Percentiles rank a stretch among this genome's conserved stretches.
These are phyloP conservation scores for Phortica variegata DNA, from an alignment of 1,140 invertebrate genomes.

Conservation along the genomic window DNA sequence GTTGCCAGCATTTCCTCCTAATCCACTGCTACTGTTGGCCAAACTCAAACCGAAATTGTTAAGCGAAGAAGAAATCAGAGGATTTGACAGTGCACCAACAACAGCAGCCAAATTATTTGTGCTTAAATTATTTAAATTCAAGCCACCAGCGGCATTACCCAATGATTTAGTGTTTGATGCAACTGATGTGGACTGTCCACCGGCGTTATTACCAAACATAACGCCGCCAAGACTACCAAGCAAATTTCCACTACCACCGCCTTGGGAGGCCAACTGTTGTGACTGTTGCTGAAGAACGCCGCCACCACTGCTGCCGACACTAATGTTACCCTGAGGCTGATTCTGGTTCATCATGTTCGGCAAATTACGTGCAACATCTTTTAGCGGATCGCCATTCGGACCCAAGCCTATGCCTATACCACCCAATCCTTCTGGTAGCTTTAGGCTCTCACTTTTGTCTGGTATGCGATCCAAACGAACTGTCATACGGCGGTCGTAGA, in stretches of 20 bases:
- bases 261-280: conserved; percentile 30
- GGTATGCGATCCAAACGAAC: conserved; percentile 82
- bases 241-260: conserved; percentile 10
- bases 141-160: background rate
- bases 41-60: conserved; percentile 22
- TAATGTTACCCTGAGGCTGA: conserved; percentile 27
- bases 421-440: conserved; percentile 84
- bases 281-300: conserved; percentile 14
- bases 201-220: conserved; percentile 7
- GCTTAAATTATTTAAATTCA: background rate
- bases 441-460: conserved; percentile 59
- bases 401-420: conserved; percentile 87
- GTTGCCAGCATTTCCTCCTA: conserved; percentile 25
- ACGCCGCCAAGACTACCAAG: background rate
- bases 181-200: conserved; percentile 31
- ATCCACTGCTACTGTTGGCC: too few relatives aligned
- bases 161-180: conserved; percentile 26
- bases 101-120: background rate
- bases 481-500: conserved; percentile 88
- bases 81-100: conserved; percentile 23
- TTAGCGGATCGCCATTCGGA: conserved; percentile 79
- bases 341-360: conserved; percentile 60
- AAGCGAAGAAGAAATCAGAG: conserved; percentile 20
- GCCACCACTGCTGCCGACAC: too few relatives aligned
- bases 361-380: conserved; percentile 77